These are phyloP conservation scores for Rhingia campestris DNA, from an alignment of 2,888 invertebrate species.

Conservation along the genomic window DNA sequence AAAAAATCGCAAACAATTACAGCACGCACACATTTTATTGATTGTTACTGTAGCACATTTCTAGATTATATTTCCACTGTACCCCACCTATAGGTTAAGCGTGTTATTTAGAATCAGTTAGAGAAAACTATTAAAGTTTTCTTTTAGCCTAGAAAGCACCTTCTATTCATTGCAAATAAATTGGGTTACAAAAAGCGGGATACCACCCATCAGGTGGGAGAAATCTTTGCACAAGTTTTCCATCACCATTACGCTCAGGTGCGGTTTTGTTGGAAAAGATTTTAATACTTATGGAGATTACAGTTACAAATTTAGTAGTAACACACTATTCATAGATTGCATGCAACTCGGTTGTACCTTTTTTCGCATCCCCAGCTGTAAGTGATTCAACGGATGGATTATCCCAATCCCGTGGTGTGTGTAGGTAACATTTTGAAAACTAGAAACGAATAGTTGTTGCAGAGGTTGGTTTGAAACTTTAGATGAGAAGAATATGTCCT, in stretches of 20 bases:
- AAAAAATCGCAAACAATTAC: too few species aligned
- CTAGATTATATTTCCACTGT: too few species aligned
- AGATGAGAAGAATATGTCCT: slow-evolving; percentile 7
- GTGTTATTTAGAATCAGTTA: too few species aligned
- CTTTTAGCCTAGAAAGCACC: too few species aligned
- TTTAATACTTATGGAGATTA: slow-evolving; percentile 63
- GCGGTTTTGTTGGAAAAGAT: slow-evolving; percentile 57
- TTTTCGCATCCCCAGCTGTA: background rate
- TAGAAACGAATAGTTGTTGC: slow-evolving; percentile 21
- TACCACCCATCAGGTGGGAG: slow-evolving; percentile 19
- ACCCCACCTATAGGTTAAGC: too few species aligned
- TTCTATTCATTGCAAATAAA: too few species aligned
- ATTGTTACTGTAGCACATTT: too few species aligned
- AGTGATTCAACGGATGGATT: slow-evolving; percentile 8
- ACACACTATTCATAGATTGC: slow-evolving; percentile 25
- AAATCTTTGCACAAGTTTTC: slow-evolving; percentile 26
- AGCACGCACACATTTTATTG: too few species aligned
- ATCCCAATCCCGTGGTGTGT: slow-evolving; percentile 7
- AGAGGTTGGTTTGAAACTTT: slow-evolving; percentile 13
- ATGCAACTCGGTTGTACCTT: background rate
- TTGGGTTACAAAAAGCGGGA: too few species aligned
- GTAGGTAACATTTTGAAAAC: slow-evolving; percentile 13
- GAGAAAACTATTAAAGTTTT: too few species aligned
- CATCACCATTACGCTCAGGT: slow-evolving; percentile 36
- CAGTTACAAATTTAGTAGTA: slow-evolving; percentile 43